phyloP scores from a whole-genome alignment of 2,797 vertebrate genomes.

The Platalea minor region DNA sequence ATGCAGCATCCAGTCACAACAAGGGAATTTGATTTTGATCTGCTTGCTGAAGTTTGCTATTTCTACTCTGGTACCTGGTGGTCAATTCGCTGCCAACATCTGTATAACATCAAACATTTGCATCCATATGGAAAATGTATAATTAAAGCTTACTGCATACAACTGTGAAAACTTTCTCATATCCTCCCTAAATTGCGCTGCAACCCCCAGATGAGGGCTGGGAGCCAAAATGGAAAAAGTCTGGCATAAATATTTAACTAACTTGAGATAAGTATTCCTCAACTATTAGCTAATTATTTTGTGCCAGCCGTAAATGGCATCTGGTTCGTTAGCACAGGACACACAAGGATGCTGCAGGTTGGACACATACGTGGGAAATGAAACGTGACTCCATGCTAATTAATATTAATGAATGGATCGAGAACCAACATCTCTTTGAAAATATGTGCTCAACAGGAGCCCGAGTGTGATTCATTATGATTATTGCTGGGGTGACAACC shows the following conservation, averaged over 20 bases:
- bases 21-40: constrained; percentile 27
- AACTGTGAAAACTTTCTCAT: constrained; percentile 62
- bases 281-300: constrained; percentile 69
- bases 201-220: constrained; percentile 41
- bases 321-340: constrained; percentile 41
- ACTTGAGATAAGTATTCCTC: constrained; percentile 41
- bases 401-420: constrained; percentile 57
- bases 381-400: constrained; percentile 48
- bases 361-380: constrained; percentile 31
- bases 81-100: constrained; percentile 54
- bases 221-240: constrained; percentile 54
- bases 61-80: constrained; percentile 26
- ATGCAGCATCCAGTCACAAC: constrained; percentile 26
- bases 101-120: constrained; percentile 40
- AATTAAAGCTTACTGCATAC: constrained; percentile 53
- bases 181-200: constrained; percentile 47
- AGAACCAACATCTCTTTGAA: constrained; percentile 48
- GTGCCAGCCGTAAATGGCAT: constrained; percentile 42
- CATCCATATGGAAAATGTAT: constrained; percentile 54
- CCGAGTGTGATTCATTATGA: constrained; percentile 48
- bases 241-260: constrained; percentile 67
- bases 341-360: constrained; percentile 47
- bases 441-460: constrained; percentile 45
- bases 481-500: constrained; percentile 55
- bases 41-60: constrained; percentile 32